Percentiles rank a stretch among this genome's conserved stretches.
Conservation (phyloP, 2,113 vertebrate genomes). For the Ageneiosus marmoratus region DNA sequence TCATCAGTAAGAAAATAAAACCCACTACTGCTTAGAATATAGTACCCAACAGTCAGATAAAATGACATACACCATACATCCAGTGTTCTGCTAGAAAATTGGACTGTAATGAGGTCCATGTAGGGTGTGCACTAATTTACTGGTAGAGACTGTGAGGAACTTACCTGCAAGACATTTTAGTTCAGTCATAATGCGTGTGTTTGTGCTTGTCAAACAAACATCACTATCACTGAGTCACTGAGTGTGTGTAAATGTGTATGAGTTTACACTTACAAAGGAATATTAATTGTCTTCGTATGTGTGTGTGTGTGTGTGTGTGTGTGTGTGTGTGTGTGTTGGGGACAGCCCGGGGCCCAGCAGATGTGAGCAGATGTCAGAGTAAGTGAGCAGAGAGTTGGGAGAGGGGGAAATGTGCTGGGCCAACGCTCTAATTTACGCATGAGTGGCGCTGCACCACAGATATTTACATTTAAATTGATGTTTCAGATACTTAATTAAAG, state of each 20-base stretch:
- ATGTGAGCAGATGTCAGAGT: conserved; percentile 81
- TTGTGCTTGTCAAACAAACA: background rate
- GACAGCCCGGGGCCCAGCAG: conserved; percentile 71
- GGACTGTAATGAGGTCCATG: conserved; percentile 34
- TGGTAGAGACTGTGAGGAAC: conserved; percentile 32
- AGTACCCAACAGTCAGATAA: conserved; percentile 50
- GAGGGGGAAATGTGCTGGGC: conserved; percentile 74
- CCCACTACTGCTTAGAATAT: conserved; percentile 41
- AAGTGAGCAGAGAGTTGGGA: conserved; percentile 78
- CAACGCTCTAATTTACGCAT: conserved; percentile 81
- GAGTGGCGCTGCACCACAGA: conserved; percentile 77
- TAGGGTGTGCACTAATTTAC: conserved; percentile 33
- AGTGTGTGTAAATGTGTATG: background rate
- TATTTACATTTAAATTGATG: conserved; percentile 88
- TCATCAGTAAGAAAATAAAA: conserved; percentile 51
- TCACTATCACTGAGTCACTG: background rate
- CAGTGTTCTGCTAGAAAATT: conserved; percentile 26
- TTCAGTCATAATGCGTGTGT: background rate
- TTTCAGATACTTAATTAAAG: conserved; percentile 87
- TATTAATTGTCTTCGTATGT: conserved; percentile 21
- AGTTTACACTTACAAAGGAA: conserved; percentile 1
- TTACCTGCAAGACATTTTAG: conserved; percentile 24
- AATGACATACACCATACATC: conserved; percentile 43
- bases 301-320: conserved; percentile 33
- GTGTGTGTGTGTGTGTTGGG: conserved; percentile 40